Percentiles rank a stretch among this genome's conserved stretches.
Conservation (phyloP, 23 tunicate genomes). For the Trididemnum clinides region DNA sequence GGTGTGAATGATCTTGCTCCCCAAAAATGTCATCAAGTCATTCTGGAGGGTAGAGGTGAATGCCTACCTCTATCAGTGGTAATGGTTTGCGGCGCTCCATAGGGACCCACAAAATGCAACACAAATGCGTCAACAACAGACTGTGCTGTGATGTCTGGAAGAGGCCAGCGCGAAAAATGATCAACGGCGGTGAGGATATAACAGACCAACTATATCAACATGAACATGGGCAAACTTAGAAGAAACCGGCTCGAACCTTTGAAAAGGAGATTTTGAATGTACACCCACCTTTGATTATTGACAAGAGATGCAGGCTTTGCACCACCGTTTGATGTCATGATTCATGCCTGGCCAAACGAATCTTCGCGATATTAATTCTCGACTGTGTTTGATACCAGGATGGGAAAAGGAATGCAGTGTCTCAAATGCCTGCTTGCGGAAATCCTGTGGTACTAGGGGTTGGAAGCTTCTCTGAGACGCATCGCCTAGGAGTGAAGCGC, state of each 20-base stretch:
- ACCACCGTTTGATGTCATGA: background rate
- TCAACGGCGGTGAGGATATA: constrained; percentile 7
- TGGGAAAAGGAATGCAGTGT: constrained; percentile 4
- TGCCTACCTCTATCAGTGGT: constrained; percentile 33
- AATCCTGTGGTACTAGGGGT: background rate
- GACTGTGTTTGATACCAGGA: constrained; percentile 24
- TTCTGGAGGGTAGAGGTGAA: constrained; percentile 33
- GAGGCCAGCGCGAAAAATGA: constrained; percentile 29
- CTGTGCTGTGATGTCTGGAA: constrained; percentile 33
- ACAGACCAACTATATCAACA: constrained; percentile 38
- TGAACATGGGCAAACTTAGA: constrained; percentile 4
- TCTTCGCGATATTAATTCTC: background rate
- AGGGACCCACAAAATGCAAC: constrained; percentile 15
- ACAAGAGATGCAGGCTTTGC: constrained; percentile 24
- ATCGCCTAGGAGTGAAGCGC: background rate
- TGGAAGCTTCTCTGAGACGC: background rate
- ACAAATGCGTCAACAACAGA: constrained; percentile 29
- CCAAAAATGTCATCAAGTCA: constrained; percentile 5
- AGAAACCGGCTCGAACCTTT: background rate
- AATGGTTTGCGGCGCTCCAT: constrained; percentile 4
- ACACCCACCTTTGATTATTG: constrained; percentile 11
- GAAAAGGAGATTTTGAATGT: background rate
- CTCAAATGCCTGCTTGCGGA: background rate
- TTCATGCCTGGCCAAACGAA: constrained; percentile 19
- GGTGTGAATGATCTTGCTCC: background rate